Percentiles rank a stretch among this genome's conserved stretches.
Evolutionary conservation across 2,113 vertebrate genomes (phyloP).

Genomic region (Garra rufa): DNA sequence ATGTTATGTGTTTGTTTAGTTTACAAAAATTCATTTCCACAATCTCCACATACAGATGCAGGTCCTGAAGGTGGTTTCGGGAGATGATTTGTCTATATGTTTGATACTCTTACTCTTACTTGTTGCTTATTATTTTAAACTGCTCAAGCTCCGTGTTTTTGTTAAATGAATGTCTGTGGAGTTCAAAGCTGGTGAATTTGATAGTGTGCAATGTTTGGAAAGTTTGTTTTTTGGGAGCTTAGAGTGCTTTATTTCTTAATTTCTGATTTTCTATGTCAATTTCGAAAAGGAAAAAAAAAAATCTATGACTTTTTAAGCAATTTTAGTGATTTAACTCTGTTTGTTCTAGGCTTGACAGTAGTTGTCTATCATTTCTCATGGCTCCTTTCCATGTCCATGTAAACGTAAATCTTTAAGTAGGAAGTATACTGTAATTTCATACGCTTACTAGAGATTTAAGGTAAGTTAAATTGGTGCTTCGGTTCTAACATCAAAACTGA

Average conservation of each 20-base stretch:
- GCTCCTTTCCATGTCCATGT: conserved; percentile 1
- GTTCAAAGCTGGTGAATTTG: conserved; percentile 3
- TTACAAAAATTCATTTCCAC: conserved; percentile 12
- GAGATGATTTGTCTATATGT: neutral
- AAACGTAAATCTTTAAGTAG: neutral
- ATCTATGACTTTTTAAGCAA: neutral
- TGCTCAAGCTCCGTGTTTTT: conserved; percentile 7
- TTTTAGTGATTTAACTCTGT: neutral
- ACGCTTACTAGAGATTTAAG: conserved; percentile 4
- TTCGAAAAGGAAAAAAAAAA: neutral
- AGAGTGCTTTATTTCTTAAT: neutral
- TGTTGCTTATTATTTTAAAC: conserved; percentile 9
- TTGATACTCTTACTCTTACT: conserved; percentile 21
- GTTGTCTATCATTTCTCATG: neutral
- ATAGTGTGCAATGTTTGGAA: neutral
- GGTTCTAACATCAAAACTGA: neutral
- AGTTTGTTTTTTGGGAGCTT: neutral
- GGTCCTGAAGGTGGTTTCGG: neutral
- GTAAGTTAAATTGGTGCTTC: conserved; percentile 1
- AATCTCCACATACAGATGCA: neutral
- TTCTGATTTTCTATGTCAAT: neutral
- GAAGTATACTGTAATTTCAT: neutral
- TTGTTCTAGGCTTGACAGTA: neutral
- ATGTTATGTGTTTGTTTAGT: neutral
- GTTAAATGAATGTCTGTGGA: neutral